These are phyloP conservation scores for Pangasius larnaudii DNA, from an alignment of 2,797 vertebrate species.

Conservation along the genomic window DNA sequence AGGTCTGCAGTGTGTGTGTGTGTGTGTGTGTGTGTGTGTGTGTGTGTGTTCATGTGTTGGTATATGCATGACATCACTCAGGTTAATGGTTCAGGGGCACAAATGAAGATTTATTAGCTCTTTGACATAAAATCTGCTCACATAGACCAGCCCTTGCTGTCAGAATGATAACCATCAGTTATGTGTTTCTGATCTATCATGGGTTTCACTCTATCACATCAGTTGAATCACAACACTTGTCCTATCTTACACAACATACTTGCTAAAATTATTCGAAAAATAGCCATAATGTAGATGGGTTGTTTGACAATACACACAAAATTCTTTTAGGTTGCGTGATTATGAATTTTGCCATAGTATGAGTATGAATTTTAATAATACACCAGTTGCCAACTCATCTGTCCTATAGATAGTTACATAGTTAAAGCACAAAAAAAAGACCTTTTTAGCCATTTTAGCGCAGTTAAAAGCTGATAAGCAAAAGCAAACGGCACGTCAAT, in stretches of 20 bases:
- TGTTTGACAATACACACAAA: neutral
- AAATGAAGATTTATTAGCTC: conserved; percentile 28
- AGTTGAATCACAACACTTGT: neutral
- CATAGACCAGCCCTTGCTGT: neutral
- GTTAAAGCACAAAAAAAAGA: neutral
- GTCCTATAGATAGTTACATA: neutral
- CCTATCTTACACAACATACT: neutral
- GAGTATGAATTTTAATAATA: neutral
- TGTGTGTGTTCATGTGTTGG: neutral
- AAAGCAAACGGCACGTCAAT: neutral
- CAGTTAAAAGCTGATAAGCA: neutral
- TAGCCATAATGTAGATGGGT: neutral
- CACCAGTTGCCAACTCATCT: neutral
- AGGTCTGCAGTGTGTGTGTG: neutral
- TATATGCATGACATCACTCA: conserved; percentile 4
- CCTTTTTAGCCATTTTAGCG: neutral
- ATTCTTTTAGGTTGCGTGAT: no score
- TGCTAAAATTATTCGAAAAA: neutral
- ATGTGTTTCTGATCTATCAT: neutral
- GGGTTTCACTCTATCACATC: neutral
- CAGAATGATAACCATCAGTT: neutral
- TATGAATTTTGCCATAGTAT: neutral
- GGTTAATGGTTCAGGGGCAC: conserved; percentile 25
- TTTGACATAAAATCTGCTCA: neutral
- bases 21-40: conserved; percentile 15